Evolutionary conservation across 2,888 invertebrate genomes (phyloP), one percentile per base, ranked within the genome.

Genomic region (Adelphocoris suturalis): DNA sequence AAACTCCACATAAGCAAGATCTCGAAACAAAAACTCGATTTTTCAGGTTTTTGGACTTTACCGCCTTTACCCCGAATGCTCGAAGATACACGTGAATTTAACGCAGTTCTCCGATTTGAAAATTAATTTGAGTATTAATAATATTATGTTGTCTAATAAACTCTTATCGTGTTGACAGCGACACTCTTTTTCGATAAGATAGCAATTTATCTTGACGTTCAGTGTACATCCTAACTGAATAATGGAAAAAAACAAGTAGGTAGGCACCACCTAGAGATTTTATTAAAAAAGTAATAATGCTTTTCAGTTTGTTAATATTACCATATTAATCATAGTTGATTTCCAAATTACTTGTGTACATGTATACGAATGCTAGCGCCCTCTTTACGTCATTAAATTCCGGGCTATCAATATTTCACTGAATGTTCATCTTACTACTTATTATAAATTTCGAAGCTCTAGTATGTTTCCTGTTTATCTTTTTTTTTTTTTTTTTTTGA

Each of bases 101-200:
- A 37, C 2, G 37, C 37, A 2, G 7, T 37, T 37, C 7, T 37
- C 37, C 2, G 37, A 37, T 37, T 37, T 37, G 3, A 2, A 37
- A 37, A 37, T 37, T 37, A 37, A 37, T 37, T 37, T 37, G 3
- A 37, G 37, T 4, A 37, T 37, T 37, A 37, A 37, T 4, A 37
- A 4, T 4, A 37, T 2, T 37, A 37, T 37, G 37, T 37, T 37
- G 37, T 37, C 3, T 37, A 37, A 37, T 37, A 7, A 57, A 57
- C 57, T 57, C 7, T 57, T 57, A 57, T 57, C 57, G 14, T n/a
- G 57, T n/a, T 57, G 14, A 57, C 7, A n/a, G 57, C 57, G 57
- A 57, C 57, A n/a, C 16, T 57, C 57, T n/a, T 57, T 13, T 37
- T 37, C 57, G 57, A 57, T 57, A 57, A 57, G 57, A 57, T 57